Base-by-base conservation (phyloP, 2,888 invertebrate species). In the Chirona hameri region DNA sequence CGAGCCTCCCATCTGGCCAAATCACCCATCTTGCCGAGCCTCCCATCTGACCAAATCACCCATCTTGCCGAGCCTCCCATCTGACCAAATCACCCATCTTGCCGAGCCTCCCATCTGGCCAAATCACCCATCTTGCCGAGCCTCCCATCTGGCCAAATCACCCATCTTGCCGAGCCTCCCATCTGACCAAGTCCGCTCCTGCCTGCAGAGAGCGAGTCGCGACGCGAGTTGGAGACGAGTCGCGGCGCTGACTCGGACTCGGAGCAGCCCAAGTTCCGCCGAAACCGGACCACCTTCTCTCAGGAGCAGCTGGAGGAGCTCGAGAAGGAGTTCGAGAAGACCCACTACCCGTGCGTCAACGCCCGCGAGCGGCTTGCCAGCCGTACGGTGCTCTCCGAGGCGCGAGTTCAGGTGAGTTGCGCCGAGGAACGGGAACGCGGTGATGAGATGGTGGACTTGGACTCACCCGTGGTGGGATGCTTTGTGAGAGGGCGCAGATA, bases 271-370 rank as follows among this genome's bases (percentile, higher is more conserved):
- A 57, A 81, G 81, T 97, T 98, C 88, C 92, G 98, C 85, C 90
- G 98, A 83, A 97, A 97, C 88, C 91, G 97, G 85, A 98, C 97
- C 29, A 97, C 98, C 14, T 98, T 98, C 88, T 96, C 94, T 86
- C 94, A 95, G 0, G 96, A 97, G 86, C 98, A 98, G 88, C 90
- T 97, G 79, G 97, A 97, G 88, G 95, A 97, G 87, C 90, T 98
- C 85, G 97, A 98, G 88, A 95, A 95, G 87, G 97, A 97, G 89
- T 98, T 98, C 87, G 96, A 97, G 88, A 95, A 96, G 88, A 96
- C 96, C 83, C 97, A 98, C 88, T 98, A 98, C 88, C 98, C 98
- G 0, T 97, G 97, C 87, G 97, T 98, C n/a, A 95, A 94, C 81
- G 97, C 97, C 7, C 91, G 98, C 85, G 97, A 98, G 88, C 90